A percentile compares a stretch with the other conserved stretches of the same genome.
These are phyloP conservation scores for Corydoras maculifer DNA, from an alignment of 2,113 vertebrate genomes.

Conservation along the genomic window DNA sequence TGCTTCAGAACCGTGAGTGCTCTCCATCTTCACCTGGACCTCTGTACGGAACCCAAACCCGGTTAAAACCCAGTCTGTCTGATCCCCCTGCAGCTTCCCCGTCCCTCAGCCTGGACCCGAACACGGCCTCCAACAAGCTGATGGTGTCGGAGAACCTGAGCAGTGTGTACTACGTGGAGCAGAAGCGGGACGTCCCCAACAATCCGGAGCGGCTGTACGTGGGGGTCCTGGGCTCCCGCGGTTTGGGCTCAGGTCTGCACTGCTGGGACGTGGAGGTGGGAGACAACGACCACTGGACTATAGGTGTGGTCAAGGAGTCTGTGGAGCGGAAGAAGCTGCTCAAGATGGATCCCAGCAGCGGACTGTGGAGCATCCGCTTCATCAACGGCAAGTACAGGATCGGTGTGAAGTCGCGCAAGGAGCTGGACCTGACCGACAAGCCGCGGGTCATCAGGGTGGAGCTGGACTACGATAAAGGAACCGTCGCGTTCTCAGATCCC, in stretches of 20 bases:
- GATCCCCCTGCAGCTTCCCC: slow-evolving; percentile 18
- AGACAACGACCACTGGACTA: slow-evolving; percentile 19
- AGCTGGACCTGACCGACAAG: background rate
- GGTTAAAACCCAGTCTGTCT: background rate
- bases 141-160: slow-evolving; percentile 11
- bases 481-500: slow-evolving; percentile 26
- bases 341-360: slow-evolving; percentile 13
- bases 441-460: slow-evolving; percentile 25
- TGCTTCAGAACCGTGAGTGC: slow-evolving; percentile 3
- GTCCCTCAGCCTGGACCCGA: slow-evolving; percentile 26
- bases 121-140: slow-evolving; percentile 23
- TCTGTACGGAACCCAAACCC: no score
- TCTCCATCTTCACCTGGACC: no score
- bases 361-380: slow-evolving; percentile 31
- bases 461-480: slow-evolving; percentile 31
- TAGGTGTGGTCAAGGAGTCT: slow-evolving; percentile 25
- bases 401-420: background rate
- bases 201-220: slow-evolving; percentile 22
- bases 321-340: slow-evolving; percentile 22
- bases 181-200: background rate
- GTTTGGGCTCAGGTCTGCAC: slow-evolving; percentile 30
- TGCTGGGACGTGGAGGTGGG: slow-evolving; percentile 41
- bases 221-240: slow-evolving; percentile 24
- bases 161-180: slow-evolving; percentile 9
- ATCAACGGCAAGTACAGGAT: slow-evolving; percentile 5